These are phyloP conservation scores for Amyelois transitella DNA, from an alignment of 1,140 invertebrate species.

Conservation along the genomic window DNA sequence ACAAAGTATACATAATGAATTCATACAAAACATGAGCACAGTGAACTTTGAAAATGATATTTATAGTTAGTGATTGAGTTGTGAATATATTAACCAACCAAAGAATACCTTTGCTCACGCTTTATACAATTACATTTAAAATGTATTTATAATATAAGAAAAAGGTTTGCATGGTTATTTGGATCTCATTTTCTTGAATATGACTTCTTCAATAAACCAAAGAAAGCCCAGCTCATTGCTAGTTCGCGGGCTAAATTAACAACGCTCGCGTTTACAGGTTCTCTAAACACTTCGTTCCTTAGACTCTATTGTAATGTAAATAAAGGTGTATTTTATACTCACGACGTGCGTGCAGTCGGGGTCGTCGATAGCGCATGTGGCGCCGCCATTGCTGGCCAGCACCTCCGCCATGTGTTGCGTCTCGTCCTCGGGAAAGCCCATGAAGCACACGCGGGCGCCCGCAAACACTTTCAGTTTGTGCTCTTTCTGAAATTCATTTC, in stretches of 20 bases:
- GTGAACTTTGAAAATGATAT: too few species aligned
- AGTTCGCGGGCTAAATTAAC: not conserved
- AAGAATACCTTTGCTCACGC: too few species aligned
- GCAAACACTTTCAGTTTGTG: constrained; percentile 92
- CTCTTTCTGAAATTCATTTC: constrained; percentile 64
- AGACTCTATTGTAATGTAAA: not conserved
- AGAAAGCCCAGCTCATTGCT: too few species aligned
- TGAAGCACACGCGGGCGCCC: constrained; percentile 89
- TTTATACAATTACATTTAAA: too few species aligned
- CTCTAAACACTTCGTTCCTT: too few species aligned
- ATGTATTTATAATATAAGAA: too few species aligned
- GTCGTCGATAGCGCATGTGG: constrained; percentile 83
- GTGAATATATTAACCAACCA: too few species aligned
- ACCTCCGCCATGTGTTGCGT: constrained; percentile 93
- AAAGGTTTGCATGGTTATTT: too few species aligned
- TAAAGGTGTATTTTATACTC: constrained; percentile 70
- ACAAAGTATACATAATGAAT: not conserved
- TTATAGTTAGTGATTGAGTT: too few species aligned
- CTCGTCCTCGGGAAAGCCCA: constrained; percentile 92
- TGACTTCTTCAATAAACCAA: too few species aligned
- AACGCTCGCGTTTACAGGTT: not conserved
- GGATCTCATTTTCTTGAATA: too few species aligned
- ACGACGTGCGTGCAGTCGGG: constrained; percentile 92
- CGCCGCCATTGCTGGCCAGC: constrained; percentile 89
- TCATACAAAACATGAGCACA: not conserved